Evolutionary conservation across 2,113 vertebrate species (phyloP), one percentile per base, ranked within the genome.

Genomic region (Toxostoma redivivum): DNA sequence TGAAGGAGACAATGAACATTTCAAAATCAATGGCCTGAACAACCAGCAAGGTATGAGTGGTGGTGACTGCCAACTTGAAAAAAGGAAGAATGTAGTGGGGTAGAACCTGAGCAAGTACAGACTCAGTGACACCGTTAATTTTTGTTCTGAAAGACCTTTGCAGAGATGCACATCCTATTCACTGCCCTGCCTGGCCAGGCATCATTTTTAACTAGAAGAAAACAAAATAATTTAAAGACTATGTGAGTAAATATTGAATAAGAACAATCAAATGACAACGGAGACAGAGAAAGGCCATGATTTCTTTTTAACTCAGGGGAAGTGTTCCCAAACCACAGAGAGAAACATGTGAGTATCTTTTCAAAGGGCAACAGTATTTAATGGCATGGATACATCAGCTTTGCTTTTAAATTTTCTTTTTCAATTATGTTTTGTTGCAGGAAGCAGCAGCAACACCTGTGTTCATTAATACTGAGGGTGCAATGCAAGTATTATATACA

Each of bases 391-490:
- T 47, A 25, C 3, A 1, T 62, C 72, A 57, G 23, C 45, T 31
- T 83, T 86, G 33, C 4, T 24, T 54, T 60, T 33, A 18, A 30
- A 65, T 1, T 12, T 4, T 27, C 40, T 47, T 67, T 33, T 64
- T 48, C 25, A 4, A 10, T 20, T 51, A 42, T 64, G 38, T 11
- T 18, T 28, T 14, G 0, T 23, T 33, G 72, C 54, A 79, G 67
- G 93, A 38, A 76, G 40, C 86, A 77, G n/a, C 35, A 81, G 58
- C 66, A 81, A 37, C 92, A 92, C 97, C 88, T 93, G 10, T 90
- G 97, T 97, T 97, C 96, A 97, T 98, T 97, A 97, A 94, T 70
- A 91, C 90, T 95, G 98, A 56, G 95, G 97, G 96, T 95, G 97
- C 62, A 4, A 12, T 30, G 96, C 76, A 40, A 77, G 94, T 51